Evolutionary conservation across 2,888 invertebrate genomes (phyloP), one percentile per base, ranked within the genome.

Genomic region (Cremastinae sp.): DNA sequence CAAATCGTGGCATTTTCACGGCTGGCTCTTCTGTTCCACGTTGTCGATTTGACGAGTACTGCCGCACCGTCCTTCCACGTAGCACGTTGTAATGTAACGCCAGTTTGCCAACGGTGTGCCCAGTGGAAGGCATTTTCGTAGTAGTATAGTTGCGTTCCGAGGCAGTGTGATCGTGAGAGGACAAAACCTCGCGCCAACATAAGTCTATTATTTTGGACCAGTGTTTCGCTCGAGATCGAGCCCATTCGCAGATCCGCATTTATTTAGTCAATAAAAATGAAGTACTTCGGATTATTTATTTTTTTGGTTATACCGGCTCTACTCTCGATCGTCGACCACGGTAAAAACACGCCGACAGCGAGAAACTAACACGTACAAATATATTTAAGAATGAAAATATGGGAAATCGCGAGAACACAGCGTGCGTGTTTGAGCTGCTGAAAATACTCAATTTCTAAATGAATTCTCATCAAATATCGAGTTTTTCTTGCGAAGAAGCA

Each of bases 281-380:
- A 93, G 90, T 91, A 93, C 84, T 91, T 94, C 84, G 92, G 93
- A 88, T 90, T 95, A 84, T 89, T 94, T 58, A 86, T 92, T 78
- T 87, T 95, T 69, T 86, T 96, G 84, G 93, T 94, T 82, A 90
- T 96, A 79, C 95, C 95, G 82, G 93, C 94, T 36, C 92, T 94
- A 53, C 92, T 95, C 81, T 92, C 94, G 82, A 93, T 94, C 81
- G 92, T 94, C 80, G 93, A 93, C 89, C 92, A 91, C 90, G 94
- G 96, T 96, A 92, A 95, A 86, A 72, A 75, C 72, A 80, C 78
- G 80, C 81, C 83, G 20, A 70, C 75, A 34, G 56, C 59, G 38
- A 20, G 7, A 58, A 54, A 62, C 43, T 10, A 47, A 8, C 14
- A 3, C 5, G 28, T 28, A 10, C 53, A 64, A 41, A 56, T 56